A percentile compares a stretch with the other conserved stretches of the same genome.
These are phyloP conservation scores for Nothocercus julius DNA, from an alignment of 2,113 vertebrate genomes.

Conservation along the genomic window DNA sequence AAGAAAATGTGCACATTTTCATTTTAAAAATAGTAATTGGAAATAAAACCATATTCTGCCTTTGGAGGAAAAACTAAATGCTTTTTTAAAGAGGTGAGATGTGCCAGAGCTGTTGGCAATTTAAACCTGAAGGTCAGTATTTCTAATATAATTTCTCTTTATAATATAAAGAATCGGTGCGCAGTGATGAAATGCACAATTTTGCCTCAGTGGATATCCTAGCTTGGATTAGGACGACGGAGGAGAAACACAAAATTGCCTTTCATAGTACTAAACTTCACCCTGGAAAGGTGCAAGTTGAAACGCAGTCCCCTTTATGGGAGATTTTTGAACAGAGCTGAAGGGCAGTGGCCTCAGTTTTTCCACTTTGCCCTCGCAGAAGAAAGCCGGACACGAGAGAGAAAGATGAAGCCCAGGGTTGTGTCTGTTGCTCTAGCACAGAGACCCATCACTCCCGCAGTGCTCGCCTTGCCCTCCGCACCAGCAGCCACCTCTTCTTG, in stretches of 20 bases:
- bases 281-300: rapidly evolving
- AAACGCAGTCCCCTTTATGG: neutral
- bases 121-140: neutral
- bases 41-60: neutral
- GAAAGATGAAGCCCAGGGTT: neutral
- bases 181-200: neutral
- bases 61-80: neutral
- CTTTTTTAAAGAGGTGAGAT: constrained; percentile 31
- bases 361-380: neutral
- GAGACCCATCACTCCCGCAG: constrained; percentile 42
- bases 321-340: neutral
- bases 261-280: neutral
- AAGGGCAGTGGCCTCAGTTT: neutral
- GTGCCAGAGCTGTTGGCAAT: neutral
- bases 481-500: neutral
- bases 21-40: neutral
- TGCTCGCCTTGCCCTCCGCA: neutral
- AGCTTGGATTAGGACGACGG: neutral
- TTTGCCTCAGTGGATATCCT: neutral
- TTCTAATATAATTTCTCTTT: neutral
- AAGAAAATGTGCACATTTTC: neutral
- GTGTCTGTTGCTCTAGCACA: constrained; percentile 59
- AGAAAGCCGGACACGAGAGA: rapidly evolving
- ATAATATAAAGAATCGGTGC: neutral
- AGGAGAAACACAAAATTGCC: neutral